These are phyloP conservation scores for Incurvaria masculella DNA, from an alignment of 2,888 invertebrate genomes.

Conservation along the genomic window DNA sequence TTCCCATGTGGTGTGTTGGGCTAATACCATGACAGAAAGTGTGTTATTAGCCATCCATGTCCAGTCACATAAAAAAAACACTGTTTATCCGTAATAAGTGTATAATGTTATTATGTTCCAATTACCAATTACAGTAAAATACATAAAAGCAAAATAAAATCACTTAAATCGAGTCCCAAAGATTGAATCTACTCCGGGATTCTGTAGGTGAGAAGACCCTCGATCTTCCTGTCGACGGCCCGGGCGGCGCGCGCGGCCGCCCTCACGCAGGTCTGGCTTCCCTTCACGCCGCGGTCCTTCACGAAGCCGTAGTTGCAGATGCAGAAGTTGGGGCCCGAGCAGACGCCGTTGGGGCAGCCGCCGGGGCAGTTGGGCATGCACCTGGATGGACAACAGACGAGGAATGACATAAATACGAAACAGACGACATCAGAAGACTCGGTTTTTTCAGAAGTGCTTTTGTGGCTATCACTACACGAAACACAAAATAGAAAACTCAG, in stretches of 20 bases:
- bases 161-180: too few relatives aligned
- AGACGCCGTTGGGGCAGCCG: constrained; percentile 72
- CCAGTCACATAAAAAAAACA: too few relatives aligned
- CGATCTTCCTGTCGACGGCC: constrained; percentile 19
- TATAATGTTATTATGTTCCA: too few relatives aligned
- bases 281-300: constrained; percentile 60
- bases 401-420: too few relatives aligned
- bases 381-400: constrained; percentile 22
- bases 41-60: too few relatives aligned
- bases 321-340: constrained; percentile 71
- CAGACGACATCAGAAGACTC: constrained; percentile 6
- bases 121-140: too few relatives aligned
- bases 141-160: too few relatives aligned
- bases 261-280: constrained; percentile 60
- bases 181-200: constrained; percentile 4
- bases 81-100: too few relatives aligned
- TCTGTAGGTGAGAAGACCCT: constrained; percentile 2
- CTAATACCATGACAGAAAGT: too few relatives aligned
- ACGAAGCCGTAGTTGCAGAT: constrained; percentile 67
- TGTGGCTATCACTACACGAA: constrained; percentile 1
- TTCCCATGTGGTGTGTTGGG: too few relatives aligned
- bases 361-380: constrained; percentile 62
- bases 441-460: background rate
- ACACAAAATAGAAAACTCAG: too few relatives aligned
- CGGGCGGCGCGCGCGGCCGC: constrained; percentile 32